Evolutionary conservation across 2,113 vertebrate species (phyloP).

Genomic region (Scolopax mira): DNA sequence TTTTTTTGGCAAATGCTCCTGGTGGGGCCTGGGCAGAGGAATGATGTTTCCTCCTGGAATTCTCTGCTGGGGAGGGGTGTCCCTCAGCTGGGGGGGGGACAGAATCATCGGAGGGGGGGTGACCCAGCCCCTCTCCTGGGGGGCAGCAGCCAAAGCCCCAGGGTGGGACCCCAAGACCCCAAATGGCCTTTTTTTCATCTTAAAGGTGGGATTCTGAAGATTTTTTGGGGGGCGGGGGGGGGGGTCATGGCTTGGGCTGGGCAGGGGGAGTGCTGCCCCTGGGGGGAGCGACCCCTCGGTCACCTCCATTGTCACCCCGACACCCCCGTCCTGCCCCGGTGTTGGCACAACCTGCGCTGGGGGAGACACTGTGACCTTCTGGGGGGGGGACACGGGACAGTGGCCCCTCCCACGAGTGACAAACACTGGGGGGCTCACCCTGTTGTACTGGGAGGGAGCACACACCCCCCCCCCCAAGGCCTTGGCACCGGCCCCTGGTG

Average conservation of each 20-base stretch:
- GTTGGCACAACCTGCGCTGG: background rate
- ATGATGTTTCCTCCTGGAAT: background rate
- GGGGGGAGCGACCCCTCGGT: no score
- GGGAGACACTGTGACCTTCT: background rate
- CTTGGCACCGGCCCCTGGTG: fast-evolving
- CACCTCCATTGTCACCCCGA: fast-evolving
- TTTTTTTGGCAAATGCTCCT: fast-evolving
- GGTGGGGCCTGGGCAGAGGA: fast-evolving
- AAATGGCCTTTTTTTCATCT: fast-evolving
- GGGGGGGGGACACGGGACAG: background rate
- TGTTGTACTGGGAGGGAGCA: fast-evolving
- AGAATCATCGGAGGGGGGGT: fast-evolving
- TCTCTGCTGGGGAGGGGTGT: background rate
- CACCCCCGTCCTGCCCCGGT: fast-evolving
- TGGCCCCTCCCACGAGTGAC: fast-evolving
- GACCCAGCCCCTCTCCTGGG: no score
- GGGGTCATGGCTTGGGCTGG: background rate
- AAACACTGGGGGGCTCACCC: fast-evolving
- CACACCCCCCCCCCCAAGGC: no score
- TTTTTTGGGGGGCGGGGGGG: background rate
- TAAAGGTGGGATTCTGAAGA: background rate
- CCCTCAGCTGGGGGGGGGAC: fast-evolving
- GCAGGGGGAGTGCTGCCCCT: no score
- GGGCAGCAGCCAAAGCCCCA: background rate
- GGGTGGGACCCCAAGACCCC: fast-evolving